Evolutionary conservation across 2,113 vertebrate genomes (phyloP), one percentile per base, ranked within the genome.

Genomic region (Odocoileus hemionus): DNA sequence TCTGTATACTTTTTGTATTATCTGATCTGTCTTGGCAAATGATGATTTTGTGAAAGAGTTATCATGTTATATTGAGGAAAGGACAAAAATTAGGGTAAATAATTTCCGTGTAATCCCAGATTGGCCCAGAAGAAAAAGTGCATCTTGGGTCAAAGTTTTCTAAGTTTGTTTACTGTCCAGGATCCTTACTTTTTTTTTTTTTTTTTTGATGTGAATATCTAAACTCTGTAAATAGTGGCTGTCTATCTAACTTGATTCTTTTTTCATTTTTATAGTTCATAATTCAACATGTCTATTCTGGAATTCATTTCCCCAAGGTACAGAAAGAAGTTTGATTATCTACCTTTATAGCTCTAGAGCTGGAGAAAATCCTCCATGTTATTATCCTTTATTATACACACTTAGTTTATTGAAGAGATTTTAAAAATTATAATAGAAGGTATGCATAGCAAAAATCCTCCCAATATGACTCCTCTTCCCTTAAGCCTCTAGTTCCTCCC

Each of bases 261-360:
- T 74, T 94, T 98, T 96, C 83, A 87, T 94, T 96, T 97, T 28
- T 91, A 17, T 1, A 4, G 23, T 33, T 97, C 97, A 90, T 96
- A 98, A 98, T 98, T 97, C 97, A 96, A 87, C 45, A 39, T 79
- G 55, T 95, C 91, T 99, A 78, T 98, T 98, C 88, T 94, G 36
- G 79, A 52, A 39, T 92, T 19, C 33, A 13, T 96, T 98, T 98
- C 97, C 96, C 90, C 60, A 54, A 97, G 86, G 91, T 94, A 83
- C 82, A 82, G 95, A 89, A 92, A 98, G 28, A 95, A 95, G 43
- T 97, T 97, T 97, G 84, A 97, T 94, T 98, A 97, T 97, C 97
- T 98, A 98, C 80, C 52, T 96, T 96, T 95, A 97, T 86, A 96
- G 26, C 95, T 96, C 78, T 89, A 95, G 97, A 80, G 89, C 90